Base-by-base conservation (phyloP, 1,140 invertebrate species). In the Akabosia matsudoensis region DNA sequence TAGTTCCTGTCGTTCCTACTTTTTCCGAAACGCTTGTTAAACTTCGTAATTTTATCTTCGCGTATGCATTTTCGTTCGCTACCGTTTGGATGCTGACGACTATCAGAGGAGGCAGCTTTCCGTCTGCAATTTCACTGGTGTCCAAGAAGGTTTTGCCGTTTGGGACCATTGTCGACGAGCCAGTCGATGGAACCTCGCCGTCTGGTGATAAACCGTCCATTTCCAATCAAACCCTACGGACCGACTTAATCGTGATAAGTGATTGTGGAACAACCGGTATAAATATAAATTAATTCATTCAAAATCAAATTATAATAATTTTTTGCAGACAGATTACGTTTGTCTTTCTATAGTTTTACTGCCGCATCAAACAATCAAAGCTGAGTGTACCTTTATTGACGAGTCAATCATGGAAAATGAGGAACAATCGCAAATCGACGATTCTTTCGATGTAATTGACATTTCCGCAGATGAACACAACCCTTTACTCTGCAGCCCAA, bases 351-450 rank as follows among this genome's bases (percentile, higher is more conserved):
- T 16, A 67, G 61, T 67, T 4, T 10, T 67, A 10, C 61, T 67
- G 13, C 61, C 61, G 10, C 61, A 67, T 67, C 61, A 67, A 31
- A 30, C 7, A 14, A 30, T 67, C 61, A 67, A 67, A 67, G n/a
- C 22, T 2, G 28, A 28, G 13, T 24, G 28, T 10, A 30, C 28
- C 22, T 28, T 31, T 28, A 10, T 67, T 1, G 61, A 30, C 13
- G 61, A 67, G 13, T 28, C 24, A 10, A n/a, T 24, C 13, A 67
- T 67, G 61, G 61, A 67, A 4, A 30, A 67, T 31, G 61, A 67
- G 54, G 24, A 13, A 61, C 14, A 61, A 14, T 61, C n/a, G 54
- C 14, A 61, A 22, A 24, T n/a, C 24, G 45, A 51, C 45, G 45
- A 10, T 10, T 51, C n/a, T 51, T n/a, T 51, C 45, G 45, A n/a